Evolutionary conservation across 2,888 invertebrate genomes (phyloP), one percentile per base, ranked within the genome.

Genomic region (Stenichneumon culpator): DNA sequence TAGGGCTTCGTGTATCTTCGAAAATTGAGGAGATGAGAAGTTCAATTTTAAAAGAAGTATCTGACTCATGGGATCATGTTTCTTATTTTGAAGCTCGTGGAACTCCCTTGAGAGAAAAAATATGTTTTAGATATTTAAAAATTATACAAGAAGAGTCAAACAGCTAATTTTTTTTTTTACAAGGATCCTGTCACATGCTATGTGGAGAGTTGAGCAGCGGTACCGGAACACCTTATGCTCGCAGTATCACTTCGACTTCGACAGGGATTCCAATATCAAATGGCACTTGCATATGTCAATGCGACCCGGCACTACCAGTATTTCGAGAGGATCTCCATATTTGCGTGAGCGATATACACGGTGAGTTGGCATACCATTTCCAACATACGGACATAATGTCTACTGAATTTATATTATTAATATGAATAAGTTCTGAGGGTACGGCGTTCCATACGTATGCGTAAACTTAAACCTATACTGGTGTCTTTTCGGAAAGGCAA

Each of bases 281-380:
- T 70, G 94, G 93, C 75, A 93, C 95, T 50, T 98, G 98, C 94
- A 95, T 96, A 47, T 98, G 98, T 94, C 96, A 96, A 79, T 98
- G 98, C 92, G 96, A 97, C 87, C 95, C 95, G 74, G 96, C 96
- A 88, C 95, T 97, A 86, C 97, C 97, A 5, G 96, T 97, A 77
- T 98, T 97, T 95, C 96, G 98, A 86, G 98, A 98, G 93, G 98
- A 98, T 94, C 95, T 97, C 87, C 96, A 96, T 89, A 96, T 97
- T 88, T 98, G 98, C 94, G 97, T 98, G 87, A 97, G 97, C 93
- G 97, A 98, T 92, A 96, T 98, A 89, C 96, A 97, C 94, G 98
- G 98, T 98, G 94, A 95, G 95, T 92, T 28, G 52, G 36, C 5
- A 50, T 19, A 9, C 19, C 6, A 11, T 67, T 47, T 22, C 50